Base-by-base conservation (phyloP, 2,888 invertebrate species). In the Zhengitettix transpicula region DNA sequence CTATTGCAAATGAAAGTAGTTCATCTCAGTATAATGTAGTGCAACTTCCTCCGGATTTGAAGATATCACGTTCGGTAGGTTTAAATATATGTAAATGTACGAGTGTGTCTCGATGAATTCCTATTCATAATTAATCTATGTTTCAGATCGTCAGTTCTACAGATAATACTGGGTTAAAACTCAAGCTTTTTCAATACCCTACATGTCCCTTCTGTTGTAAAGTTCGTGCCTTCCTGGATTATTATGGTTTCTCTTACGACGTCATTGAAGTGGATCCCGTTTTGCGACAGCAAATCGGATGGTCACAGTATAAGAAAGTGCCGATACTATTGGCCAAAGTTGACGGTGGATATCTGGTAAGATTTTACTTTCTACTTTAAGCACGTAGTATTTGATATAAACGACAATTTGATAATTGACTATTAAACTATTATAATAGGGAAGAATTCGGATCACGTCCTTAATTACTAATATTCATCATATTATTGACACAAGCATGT, bases 161-260 rank as follows among this genome's bases (percentile, higher is more conserved):
- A 7, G 89, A 90, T 69, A 74, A 70, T 1, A 78, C 78, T 54
- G 84, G 85, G 40, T 74, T 94, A 60, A 85, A 92, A 66, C 74
- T 99, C 55, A 86, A 90, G 0, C 76, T 99, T 16, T 99, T 90
- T 71, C 99, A 99, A 77, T 99, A 95, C 71, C 89, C 95, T 68
- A 95, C 95, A 0, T 99, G 98, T 70, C 98, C 98, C 1, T 98
- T 97, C 73, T 97, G 97, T 74, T 96, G 95, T 71, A 98, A 97
- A 78, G 87, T 87, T 10, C 79, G 96, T 61, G 87, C 92, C 0
- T 90, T 87, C 71, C 77, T 99, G 12, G 97, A 99, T 73, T 93
- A 87, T 67, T 83, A 87, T 71, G 96, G 97, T 1, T 81, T 98
- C 60, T 89, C 91, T 0, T 99, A 99, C 71, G 88, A 98, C 67